phyloP scores from a whole-genome alignment of 2,888 invertebrate species.

The Lithophane semibrunnea region DNA sequence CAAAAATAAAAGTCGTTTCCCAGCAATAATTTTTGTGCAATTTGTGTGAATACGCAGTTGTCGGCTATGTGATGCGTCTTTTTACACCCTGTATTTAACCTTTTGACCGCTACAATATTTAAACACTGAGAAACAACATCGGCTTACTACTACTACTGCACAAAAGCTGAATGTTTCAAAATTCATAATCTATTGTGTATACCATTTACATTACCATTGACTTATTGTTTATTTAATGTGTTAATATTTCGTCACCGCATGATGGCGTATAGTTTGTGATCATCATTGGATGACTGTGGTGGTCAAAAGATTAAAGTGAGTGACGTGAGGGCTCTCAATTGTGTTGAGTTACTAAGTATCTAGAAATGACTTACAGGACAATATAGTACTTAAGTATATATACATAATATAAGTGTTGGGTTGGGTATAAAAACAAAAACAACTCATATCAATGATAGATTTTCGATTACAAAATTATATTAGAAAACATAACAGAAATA shows the following conservation, averaged over 20 bases:
- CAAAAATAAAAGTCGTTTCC: too few species aligned
- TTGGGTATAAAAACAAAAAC: conserved; percentile 52
- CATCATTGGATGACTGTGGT: conserved; percentile 28
- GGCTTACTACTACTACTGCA: conserved; percentile 23
- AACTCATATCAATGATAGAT: conserved; percentile 54
- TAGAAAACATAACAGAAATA: conserved; percentile 63
- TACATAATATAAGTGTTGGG: not conserved
- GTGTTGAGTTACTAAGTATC: conserved; percentile 1
- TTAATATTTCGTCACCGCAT: not conserved
- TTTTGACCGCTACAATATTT: conserved; percentile 52
- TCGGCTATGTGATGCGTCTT: too few species aligned
- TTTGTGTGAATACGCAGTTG: too few species aligned
- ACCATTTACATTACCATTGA: conserved; percentile 17
- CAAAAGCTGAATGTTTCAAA: conserved; percentile 16
- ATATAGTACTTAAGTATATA: not conserved
- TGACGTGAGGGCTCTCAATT: conserved; percentile 3
- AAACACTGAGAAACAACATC: conserved; percentile 19
- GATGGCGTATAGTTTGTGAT: not conserved
- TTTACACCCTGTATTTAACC: conserved; percentile 32
- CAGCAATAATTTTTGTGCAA: too few species aligned
- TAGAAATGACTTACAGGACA: conserved; percentile 14
- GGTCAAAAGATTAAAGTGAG: conserved; percentile 57
- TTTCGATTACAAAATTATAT: conserved; percentile 66
- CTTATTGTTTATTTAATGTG: conserved; percentile 5
- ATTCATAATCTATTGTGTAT: not conserved